A percentile compares a stretch with the other conserved stretches of the same genome.
Evolutionary conservation across 2,113 vertebrate genomes (phyloP).

Genomic region (Perca fluviatilis): DNA sequence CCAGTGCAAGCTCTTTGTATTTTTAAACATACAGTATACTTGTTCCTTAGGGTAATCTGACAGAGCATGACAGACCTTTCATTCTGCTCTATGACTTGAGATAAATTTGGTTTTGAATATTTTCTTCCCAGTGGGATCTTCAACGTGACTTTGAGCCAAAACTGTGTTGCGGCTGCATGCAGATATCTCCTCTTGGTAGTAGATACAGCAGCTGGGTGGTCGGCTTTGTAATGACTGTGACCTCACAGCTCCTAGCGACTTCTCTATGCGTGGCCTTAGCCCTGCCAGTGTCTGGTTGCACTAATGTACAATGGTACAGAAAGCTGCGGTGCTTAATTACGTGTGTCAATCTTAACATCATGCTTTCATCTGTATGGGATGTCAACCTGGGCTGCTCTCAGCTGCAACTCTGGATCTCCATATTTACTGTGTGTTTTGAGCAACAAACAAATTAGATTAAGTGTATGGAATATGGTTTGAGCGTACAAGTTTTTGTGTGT

Average conservation of each 20-base stretch:
- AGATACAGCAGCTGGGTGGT: conserved; percentile 38
- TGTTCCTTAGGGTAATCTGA: neutral
- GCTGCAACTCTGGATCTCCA: neutral
- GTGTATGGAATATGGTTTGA: neutral
- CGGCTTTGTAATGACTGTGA: conserved; percentile 44
- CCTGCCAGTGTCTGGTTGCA: conserved; percentile 26
- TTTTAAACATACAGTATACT: neutral
- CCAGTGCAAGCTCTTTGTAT: neutral
- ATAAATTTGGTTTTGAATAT: conserved; percentile 25
- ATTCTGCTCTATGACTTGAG: neutral
- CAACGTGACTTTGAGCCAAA: conserved; percentile 28
- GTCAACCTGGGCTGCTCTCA: neutral
- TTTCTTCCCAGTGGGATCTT: conserved; percentile 26
- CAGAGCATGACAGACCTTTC: conserved; percentile 12
- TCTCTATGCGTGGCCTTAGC: conserved; percentile 17
- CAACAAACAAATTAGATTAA: neutral
- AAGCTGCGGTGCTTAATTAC: conserved; percentile 31
- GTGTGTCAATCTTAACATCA: neutral
- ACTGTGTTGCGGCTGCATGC: neutral
- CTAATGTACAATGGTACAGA: conserved; percentile 12
- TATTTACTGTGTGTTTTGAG: conserved; percentile 10
- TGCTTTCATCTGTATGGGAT: conserved; percentile 40
- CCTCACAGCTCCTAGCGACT: conserved; percentile 21
- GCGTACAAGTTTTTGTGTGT: neutral
- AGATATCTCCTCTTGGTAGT: neutral